Evolutionary conservation across 2,797 vertebrate genomes (phyloP), one percentile per base, ranked within the genome.

Genomic region (Valencia hispanica): DNA sequence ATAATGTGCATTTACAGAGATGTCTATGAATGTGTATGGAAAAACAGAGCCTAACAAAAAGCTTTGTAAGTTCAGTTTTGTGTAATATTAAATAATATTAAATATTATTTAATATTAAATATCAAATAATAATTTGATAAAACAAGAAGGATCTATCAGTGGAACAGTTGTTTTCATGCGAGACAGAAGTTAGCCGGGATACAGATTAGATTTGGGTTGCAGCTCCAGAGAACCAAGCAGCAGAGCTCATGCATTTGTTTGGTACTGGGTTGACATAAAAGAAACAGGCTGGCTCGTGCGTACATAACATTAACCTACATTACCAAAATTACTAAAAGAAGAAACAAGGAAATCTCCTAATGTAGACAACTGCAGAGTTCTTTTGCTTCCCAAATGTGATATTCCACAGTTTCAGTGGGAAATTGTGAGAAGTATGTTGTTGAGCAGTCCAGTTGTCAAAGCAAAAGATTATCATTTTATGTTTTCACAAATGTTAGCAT

Each of bases 261-360:
- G 86, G 85, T 94, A 93, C 68, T 93, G 89, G 93, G 92, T 93
- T 90, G 88, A 43, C 71, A 72, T 73, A 71, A 78, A 84, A 51
- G 74, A 76, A 73, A 66, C 61, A 75, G 53, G 80, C 39, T 70
- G 68, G 69, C 76, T 59, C 7, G 25, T 50, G 70, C 55, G 18
- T 61, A 34, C 71, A 65, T 79, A 74, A 41, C 73, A 50, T 71
- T 34, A 71, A 50, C 59, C 43, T 70, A 57, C 57, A 75, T 74
- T 68, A 41, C 39, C 25, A 27, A 39, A n/a, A 39, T 59, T 25
- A 80, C 72, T 50, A 8, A 73, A 70, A 81, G 48, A 78, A 75
- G 71, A 69, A 74, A 84, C 39, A 43, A 61, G 69, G 27, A 53
- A 48, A 20, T 18, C 47, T 30, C 47, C 51, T 53, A 32, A 51